Evolutionary conservation across 37 sponge, comb jelly and placozoan genomes (phyloP).

Genomic region (Theonella swinhoei): DNA sequence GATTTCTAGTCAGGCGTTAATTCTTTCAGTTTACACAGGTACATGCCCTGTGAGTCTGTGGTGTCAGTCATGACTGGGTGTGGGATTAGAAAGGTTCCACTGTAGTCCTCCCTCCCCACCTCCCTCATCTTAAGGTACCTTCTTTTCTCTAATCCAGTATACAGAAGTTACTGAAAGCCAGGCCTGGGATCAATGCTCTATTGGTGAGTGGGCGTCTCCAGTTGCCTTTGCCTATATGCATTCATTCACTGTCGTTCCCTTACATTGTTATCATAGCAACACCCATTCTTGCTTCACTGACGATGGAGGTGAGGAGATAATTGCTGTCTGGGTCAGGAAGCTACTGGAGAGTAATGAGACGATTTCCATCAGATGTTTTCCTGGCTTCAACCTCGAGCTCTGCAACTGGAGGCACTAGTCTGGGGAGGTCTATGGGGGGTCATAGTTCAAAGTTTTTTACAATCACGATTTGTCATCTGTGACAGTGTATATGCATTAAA

Average conservation of each 20-base stretch:
- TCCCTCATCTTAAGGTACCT: not conserved
- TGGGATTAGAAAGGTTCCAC: no score
- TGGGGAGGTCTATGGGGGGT: not conserved
- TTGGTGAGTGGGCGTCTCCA: conserved; percentile 79
- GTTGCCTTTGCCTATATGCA: no score
- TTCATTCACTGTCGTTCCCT: not conserved
- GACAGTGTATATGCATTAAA: no score
- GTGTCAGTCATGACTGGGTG: no score
- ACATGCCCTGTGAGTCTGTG: no score
- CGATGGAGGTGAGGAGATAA: conserved; percentile 50
- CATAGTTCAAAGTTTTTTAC: not conserved
- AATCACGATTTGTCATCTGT: no score
- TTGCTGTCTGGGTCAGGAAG: conserved; percentile 62
- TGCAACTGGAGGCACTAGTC: conserved; percentile 5
- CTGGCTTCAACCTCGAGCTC: conserved; percentile 66
- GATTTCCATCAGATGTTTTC: conserved; percentile 70
- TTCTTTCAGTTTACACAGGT: no score
- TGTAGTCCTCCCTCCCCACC: no score
- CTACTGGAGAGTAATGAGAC: conserved; percentile 67
- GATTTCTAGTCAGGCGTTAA: no score
- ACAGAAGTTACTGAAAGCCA: conserved; percentile 68
- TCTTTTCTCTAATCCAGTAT: conserved; percentile 34
- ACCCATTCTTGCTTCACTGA: conserved; percentile 60
- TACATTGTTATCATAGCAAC: conserved; percentile 35
- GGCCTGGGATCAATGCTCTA: conserved; percentile 70